phyloP scores from a whole-genome alignment of 1,140 invertebrate species.

The Phenacoccus solenopsis region DNA sequence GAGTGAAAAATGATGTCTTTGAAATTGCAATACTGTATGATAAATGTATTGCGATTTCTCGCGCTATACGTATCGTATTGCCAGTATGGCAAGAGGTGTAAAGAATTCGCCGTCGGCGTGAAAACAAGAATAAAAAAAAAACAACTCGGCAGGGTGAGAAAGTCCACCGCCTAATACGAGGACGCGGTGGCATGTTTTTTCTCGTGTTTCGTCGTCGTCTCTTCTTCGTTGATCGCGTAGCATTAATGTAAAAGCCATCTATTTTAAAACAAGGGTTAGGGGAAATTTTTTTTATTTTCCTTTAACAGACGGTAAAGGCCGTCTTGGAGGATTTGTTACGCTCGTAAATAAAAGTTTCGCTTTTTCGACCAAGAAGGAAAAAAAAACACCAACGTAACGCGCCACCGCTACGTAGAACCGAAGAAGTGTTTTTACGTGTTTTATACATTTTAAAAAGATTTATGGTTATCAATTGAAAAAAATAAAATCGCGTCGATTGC shows the following conservation, averaged over 20 bases:
- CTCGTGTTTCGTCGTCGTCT: not conserved
- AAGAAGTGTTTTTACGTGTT: slow-evolving; percentile 2
- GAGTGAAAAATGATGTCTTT: slow-evolving; percentile 15
- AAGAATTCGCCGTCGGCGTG: not conserved
- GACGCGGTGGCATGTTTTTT: not conserved
- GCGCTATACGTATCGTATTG: not conserved
- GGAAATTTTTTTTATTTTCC: not conserved
- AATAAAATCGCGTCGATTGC: too few species aligned
- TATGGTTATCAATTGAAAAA: not conserved
- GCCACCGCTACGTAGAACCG: not conserved
- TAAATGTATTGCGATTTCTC: slow-evolving; percentile 14
- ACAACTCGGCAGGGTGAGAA: not conserved
- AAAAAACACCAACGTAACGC: slow-evolving; percentile 7
- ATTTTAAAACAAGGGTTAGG: slow-evolving; percentile 16
- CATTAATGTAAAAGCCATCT: slow-evolving; percentile 15
- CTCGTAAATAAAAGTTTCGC: slow-evolving; percentile 9
- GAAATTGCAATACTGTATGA: slow-evolving; percentile 15
- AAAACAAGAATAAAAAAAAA: not conserved
- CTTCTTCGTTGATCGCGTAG: not conserved
- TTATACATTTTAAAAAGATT: not conserved
- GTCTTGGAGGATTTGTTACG: slow-evolving; percentile 13
- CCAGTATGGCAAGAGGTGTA: not conserved
- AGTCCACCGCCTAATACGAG: not conserved
- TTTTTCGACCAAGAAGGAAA: too few species aligned
- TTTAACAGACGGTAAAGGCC: slow-evolving; percentile 11